Conservation (phyloP, 2,797 vertebrate species). For the Eutrigla gurnardus region DNA sequence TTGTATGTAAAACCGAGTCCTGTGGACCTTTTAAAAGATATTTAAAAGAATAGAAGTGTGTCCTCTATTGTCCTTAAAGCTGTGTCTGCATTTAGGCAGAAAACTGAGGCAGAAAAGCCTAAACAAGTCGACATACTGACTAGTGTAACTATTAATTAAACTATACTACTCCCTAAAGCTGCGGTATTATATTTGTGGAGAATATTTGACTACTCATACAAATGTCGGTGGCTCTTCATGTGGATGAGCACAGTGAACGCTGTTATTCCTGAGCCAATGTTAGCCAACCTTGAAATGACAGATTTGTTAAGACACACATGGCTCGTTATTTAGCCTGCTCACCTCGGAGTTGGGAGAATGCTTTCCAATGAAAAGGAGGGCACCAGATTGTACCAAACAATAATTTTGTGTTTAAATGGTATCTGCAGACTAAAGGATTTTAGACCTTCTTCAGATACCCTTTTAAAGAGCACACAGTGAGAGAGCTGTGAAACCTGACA, state of each 20-base stretch:
- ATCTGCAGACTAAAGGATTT: neutral
- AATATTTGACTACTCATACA: neutral
- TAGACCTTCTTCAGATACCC: slow-evolving; percentile 1
- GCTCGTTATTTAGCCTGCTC: neutral
- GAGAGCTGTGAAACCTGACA: slow-evolving; percentile 5
- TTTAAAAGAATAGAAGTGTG: no score
- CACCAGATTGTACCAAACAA: slow-evolving; percentile 10
- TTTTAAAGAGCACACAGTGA: neutral
- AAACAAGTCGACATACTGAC: neutral
- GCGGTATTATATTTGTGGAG: neutral
- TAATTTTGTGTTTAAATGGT: slow-evolving; percentile 10
- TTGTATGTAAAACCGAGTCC: neutral
- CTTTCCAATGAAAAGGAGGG: slow-evolving; percentile 21
- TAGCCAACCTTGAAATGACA: slow-evolving; percentile 25
- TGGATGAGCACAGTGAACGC: neutral
- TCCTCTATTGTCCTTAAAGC: no score
- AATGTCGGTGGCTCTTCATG: neutral
- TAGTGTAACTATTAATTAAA: neutral
- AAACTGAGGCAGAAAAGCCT: no score
- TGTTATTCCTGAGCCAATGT: slow-evolving; percentile 1
- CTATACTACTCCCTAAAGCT: neutral
- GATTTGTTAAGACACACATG: slow-evolving; percentile 9
- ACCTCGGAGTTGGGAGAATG: neutral
- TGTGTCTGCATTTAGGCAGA: no score
- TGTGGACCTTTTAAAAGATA: no score